Percentiles rank a stretch among this genome's conserved stretches.
Conservation (phyloP, 1,140 invertebrate species). For the Zaprionus vittiger region DNA sequence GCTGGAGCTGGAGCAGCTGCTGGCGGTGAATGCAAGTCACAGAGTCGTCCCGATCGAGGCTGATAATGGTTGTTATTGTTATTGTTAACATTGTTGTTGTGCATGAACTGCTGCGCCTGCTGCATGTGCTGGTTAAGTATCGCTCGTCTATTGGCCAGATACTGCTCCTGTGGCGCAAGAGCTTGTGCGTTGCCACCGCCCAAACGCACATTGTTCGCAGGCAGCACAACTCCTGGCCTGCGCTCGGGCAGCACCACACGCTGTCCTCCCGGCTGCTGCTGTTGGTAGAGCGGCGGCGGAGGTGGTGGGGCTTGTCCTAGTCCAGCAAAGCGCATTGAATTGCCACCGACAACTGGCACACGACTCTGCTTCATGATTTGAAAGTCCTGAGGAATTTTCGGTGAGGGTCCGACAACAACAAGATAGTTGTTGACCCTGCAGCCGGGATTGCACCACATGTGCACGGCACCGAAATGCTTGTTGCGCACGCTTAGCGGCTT, state of each 20-base stretch:
- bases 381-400: slow-evolving; percentile 78
- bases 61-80: slow-evolving; percentile 75
- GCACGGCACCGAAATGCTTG: slow-evolving; percentile 91
- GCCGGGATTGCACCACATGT: slow-evolving; percentile 96
- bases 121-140: slow-evolving; percentile 77
- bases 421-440: slow-evolving; percentile 88
- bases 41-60: slow-evolving; percentile 68
- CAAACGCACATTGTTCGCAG: slow-evolving; percentile 43
- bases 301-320: slow-evolving; percentile 52
- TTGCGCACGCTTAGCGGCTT: slow-evolving; percentile 90
- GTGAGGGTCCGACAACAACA: slow-evolving; percentile 79
- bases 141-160: slow-evolving; percentile 74
- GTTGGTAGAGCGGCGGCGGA: slow-evolving; percentile 50
- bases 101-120: slow-evolving; percentile 68
- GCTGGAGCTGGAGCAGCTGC: slow-evolving; percentile 24
- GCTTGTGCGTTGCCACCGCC: slow-evolving; percentile 34
- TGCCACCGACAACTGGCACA: slow-evolving; percentile 63
- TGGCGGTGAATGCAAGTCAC: slow-evolving; percentile 69
- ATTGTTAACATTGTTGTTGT: slow-evolving; percentile 72
- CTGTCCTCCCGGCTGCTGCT: slow-evolving; percentile 46
- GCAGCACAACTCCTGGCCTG: slow-evolving; percentile 40
- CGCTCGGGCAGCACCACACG: slow-evolving; percentile 51
- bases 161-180: slow-evolving; percentile 64
- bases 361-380: slow-evolving; percentile 81
- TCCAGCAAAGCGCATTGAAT: slow-evolving; percentile 35